Base-by-base conservation (phyloP, 2,888 invertebrate species). In the Aspidiotus destructor region DNA sequence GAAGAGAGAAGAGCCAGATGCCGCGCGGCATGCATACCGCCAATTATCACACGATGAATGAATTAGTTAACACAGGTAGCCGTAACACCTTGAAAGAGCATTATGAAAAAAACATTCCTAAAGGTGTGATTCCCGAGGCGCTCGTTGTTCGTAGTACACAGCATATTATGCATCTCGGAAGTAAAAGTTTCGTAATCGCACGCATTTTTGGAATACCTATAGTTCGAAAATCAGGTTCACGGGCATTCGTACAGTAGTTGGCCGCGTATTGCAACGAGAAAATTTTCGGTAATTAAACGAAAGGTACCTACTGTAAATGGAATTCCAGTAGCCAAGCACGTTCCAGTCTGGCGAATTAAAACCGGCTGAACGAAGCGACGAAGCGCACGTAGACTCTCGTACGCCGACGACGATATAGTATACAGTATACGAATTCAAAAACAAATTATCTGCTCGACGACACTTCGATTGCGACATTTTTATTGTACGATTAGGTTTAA, bases 101-200 rank as follows among this genome's bases (percentile, higher is more conserved):
- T 63, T 63, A 63, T 54, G 54, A 53, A 54, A 54, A 54, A 41
- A 54, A 57, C 10, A 48, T 13, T 11, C 10, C 10, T 57, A 63
- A 54, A 52, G 53, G 53, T 54, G 63, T 41, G 53, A 63, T 63
- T 63, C 63, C 63, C 41, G 52, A 63, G 48, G 11, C 48, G n/a
- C 63, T 44, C 63, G 54, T 28, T 28, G 28, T 28, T 28, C 28
- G 28, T 28, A 28, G 28, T 28, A 28, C 28, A n/a, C n/a, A n/a
- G n/a, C n/a, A 28, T 28, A 28, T 28, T 28, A 28, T 28, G 28
- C 28, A 28, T 28, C 28, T 63, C 63, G 63, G 63, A 63, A 63
- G 63, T 63, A 63, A 63, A 62, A 54, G 52, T 63, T 63, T 52
- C 63, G 63, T 63, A 63, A 63, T 63, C 63, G 54, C 41, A 52